Conservation (phyloP, 2,797 vertebrate genomes). For the Rhynchonycteris naso region DNA sequence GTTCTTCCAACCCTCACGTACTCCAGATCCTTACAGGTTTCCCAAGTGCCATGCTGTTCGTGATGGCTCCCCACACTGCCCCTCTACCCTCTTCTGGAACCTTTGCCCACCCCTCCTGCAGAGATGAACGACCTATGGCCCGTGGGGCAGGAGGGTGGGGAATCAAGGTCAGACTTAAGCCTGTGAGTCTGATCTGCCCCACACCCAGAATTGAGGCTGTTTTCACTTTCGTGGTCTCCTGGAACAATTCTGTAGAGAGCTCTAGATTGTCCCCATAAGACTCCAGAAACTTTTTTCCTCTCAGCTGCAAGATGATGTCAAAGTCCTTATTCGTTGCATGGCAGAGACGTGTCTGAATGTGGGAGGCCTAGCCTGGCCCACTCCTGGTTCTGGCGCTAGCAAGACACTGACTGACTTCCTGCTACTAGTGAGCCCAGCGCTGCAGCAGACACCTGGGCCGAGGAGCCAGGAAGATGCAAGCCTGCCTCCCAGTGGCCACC, state of each 20-base stretch:
- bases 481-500: conserved; percentile 45
- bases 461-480: not conserved
- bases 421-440: not conserved
- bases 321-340: not conserved
- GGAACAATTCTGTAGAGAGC: not conserved
- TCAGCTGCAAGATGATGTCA: not conserved
- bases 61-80: rapidly evolving
- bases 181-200: not conserved
- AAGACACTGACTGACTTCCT: not conserved
- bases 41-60: not conserved
- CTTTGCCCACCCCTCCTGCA: not conserved
- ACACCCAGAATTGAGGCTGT: not conserved
- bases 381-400: not conserved
- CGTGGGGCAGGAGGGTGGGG: not conserved
- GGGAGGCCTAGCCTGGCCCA: not conserved
- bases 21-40: not conserved
- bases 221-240: not conserved
- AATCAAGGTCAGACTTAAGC: not conserved
- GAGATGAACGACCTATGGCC: not conserved
- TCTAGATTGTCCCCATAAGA: not conserved
- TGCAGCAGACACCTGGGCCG: not conserved
- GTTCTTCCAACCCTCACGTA: rapidly evolving
- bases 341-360: not conserved
- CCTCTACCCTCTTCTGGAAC: not conserved
- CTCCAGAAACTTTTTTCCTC: not conserved